These are phyloP conservation scores for Myotis yumanensis DNA, from an alignment of 2,113 vertebrate species.

Conservation along the genomic window DNA sequence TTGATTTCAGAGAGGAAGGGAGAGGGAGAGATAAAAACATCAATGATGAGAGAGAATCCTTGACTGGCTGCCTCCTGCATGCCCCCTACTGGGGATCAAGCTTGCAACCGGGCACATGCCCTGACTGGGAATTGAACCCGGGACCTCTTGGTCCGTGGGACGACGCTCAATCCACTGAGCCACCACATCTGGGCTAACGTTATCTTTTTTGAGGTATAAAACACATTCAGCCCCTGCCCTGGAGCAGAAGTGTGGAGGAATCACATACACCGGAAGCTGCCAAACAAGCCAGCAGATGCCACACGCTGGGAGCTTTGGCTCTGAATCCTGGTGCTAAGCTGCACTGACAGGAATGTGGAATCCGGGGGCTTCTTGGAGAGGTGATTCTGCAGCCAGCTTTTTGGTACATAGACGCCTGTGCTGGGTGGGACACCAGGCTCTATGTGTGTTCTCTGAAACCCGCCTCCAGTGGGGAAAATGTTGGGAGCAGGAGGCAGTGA, in stretches of 20 bases:
- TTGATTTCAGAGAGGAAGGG: too few relatives aligned
- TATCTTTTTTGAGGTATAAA: neutral
- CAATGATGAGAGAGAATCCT: too few relatives aligned
- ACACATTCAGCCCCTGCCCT: neutral
- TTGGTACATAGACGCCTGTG: neutral
- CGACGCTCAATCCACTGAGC: too few relatives aligned
- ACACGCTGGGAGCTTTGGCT: neutral
- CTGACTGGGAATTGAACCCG: too few relatives aligned
- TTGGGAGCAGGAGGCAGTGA: neutral
- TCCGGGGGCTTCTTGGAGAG: neutral
- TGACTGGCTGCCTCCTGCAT: too few relatives aligned
- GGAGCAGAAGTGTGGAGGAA: neutral
- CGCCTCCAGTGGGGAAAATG: neutral
- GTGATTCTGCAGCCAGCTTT: neutral
- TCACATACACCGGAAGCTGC: neutral
- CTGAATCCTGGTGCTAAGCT: rapidly evolving
- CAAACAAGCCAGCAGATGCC: neutral
- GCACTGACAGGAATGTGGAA: neutral
- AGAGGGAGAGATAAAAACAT: too few relatives aligned
- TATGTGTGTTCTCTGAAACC: neutral
- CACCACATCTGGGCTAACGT: neutral
- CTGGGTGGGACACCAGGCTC: neutral
- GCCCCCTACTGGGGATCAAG: too few relatives aligned
- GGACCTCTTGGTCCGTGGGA: too few relatives aligned
- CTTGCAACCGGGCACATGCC: too few relatives aligned